Evolutionary conservation across 2,888 invertebrate genomes (phyloP).

Genomic region (Coleophora deauratella): DNA sequence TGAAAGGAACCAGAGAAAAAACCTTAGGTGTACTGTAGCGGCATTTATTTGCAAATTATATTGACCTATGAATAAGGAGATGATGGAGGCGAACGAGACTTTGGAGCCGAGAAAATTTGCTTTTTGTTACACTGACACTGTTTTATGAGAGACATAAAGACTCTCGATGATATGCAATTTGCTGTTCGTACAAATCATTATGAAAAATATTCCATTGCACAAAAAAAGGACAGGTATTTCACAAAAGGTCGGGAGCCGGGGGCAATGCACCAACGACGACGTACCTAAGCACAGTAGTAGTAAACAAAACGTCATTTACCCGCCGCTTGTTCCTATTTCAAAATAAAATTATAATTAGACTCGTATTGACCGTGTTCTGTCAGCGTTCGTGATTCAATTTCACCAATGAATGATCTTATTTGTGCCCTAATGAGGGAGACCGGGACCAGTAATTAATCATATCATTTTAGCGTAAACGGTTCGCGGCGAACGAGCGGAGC

Average conservation of each 20-base stretch:
- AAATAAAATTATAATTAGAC: conserved; percentile 56
- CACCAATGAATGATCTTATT: conserved; percentile 66
- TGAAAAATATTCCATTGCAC: too few species aligned
- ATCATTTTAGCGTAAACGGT: conserved; percentile 67
- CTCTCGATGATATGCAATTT: too few species aligned
- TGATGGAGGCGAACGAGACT: conserved; percentile 9
- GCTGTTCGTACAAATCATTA: too few species aligned
- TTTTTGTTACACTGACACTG: background rate
- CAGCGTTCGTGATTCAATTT: conserved; percentile 63
- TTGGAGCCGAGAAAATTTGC: conserved; percentile 3
- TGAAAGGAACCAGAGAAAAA: conserved; percentile 41
- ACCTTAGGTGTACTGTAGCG: conserved; percentile 37
- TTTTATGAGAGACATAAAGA: too few species aligned
- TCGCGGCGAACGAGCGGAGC: conserved; percentile 45
- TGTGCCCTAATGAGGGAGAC: conserved; percentile 67
- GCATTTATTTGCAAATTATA: conserved; percentile 58
- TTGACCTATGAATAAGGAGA: conserved; percentile 48
- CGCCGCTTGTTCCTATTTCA: too few species aligned
- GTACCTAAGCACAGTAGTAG: background rate
- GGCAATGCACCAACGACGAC: too few species aligned
- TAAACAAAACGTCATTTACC: too few species aligned
- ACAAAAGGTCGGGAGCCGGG: too few species aligned
- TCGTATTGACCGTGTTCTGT: conserved; percentile 46
- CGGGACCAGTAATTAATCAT: conserved; percentile 67
- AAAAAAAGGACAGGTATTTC: too few species aligned